Conservation (phyloP, 2,113 vertebrate genomes). For the Eurystomus gularis region DNA sequence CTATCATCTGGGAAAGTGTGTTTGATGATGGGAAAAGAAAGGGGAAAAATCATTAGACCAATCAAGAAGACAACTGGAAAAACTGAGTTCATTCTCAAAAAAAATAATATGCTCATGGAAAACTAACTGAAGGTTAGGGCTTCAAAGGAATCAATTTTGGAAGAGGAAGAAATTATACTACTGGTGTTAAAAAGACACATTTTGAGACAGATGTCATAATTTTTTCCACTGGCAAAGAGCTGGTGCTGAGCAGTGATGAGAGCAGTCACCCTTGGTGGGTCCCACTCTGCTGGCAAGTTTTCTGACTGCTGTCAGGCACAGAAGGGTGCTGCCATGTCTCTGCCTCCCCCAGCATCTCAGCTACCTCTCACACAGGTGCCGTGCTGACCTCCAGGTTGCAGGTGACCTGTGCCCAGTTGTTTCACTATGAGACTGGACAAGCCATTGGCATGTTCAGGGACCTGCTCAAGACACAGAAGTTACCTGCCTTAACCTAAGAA, state of each 20-base stretch:
- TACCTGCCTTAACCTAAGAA: neutral
- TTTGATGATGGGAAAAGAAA: neutral
- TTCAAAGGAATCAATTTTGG: neutral
- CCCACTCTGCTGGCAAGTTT: neutral
- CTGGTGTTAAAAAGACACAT: neutral
- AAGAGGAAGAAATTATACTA: constrained; percentile 1
- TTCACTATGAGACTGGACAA: neutral
- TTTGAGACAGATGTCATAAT: neutral
- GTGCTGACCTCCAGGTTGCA: neutral
- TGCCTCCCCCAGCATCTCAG: neutral
- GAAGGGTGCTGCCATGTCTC: neutral
- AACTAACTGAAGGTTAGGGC: neutral
- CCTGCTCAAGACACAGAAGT: neutral
- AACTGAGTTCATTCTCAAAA: neutral
- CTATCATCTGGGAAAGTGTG: neutral
- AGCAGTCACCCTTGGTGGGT: neutral
- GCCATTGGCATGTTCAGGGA: fast-evolving
- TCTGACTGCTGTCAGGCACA: neutral
- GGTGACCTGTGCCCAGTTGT: neutral
- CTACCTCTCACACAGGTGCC: neutral
- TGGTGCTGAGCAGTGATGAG: neutral
- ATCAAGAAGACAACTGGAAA: constrained; percentile 1
- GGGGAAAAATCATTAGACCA: constrained; percentile 26
- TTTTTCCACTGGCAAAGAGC: neutral
- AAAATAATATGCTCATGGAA: neutral